phyloP scores from a whole-genome alignment of 2,797 vertebrate genomes.

The Sebastes kiyomatsui region DNA sequence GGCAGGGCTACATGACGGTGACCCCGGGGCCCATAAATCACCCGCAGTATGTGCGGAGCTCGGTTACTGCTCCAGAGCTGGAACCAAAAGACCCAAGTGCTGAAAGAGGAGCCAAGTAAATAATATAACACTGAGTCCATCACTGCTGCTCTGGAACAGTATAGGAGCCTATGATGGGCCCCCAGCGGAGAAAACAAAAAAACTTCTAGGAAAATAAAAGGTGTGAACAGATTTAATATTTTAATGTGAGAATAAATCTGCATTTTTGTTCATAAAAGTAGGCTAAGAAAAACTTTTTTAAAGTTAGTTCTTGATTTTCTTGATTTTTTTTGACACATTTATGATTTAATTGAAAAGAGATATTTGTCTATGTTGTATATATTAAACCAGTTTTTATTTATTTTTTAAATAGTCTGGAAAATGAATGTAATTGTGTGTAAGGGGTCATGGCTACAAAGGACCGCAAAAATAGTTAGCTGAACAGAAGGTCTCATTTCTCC shows the following conservation, averaged over 20 bases:
- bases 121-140: slow-evolving; percentile 57
- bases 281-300: background rate
- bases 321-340: background rate
- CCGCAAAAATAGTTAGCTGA: slow-evolving; percentile 76
- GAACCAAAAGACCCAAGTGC: slow-evolving; percentile 56
- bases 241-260: background rate
- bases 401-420: slow-evolving; percentile 26
- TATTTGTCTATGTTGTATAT: accelerated
- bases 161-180: background rate
- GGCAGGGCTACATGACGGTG: slow-evolving; percentile 1
- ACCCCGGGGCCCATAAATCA: slow-evolving; percentile 65
- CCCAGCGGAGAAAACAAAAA: background rate
- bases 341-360: background rate
- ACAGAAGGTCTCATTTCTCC: slow-evolving; percentile 79
- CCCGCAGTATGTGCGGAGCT: slow-evolving; percentile 58
- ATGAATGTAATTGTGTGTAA: slow-evolving; percentile 52
- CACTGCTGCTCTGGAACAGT: slow-evolving; percentile 36
- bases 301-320: background rate
- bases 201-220: background rate
- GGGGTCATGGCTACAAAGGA: slow-evolving; percentile 68
- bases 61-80: slow-evolving; percentile 53
- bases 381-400: background rate
- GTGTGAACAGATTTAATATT: background rate
- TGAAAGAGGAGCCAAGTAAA: slow-evolving; percentile 74
- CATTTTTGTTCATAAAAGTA: background rate